Conservation (phyloP, 2,797 vertebrate genomes). For the Triplophysa bombifrons region DNA sequence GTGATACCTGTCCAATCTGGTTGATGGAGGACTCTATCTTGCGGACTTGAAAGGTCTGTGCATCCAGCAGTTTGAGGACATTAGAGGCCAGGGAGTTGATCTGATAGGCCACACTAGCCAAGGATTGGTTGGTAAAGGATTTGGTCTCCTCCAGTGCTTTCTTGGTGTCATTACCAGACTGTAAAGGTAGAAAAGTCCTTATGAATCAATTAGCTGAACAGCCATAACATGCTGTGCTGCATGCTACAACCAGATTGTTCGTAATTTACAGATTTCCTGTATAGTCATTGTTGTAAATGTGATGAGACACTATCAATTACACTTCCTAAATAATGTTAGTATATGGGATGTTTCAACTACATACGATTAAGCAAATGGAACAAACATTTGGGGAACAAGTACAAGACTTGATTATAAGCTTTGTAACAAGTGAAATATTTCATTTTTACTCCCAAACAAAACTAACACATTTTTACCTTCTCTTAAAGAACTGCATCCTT, state of each 20-base stretch:
- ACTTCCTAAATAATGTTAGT: not conserved
- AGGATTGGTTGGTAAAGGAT: constrained; percentile 84
- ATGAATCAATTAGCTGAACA: not conserved
- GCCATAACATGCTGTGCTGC: not conserved
- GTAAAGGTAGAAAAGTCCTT: not conserved
- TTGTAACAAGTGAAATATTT: not conserved
- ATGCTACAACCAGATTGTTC: not conserved
- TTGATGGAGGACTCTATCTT: constrained; percentile 80
- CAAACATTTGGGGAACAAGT: not conserved
- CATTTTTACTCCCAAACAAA: not conserved
- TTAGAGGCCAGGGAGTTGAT: constrained; percentile 80
- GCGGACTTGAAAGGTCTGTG: constrained; percentile 78
- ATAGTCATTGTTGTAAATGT: not conserved
- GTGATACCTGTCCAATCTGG: constrained; percentile 80
- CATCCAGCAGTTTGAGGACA: constrained; percentile 81
- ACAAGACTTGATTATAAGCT: not conserved
- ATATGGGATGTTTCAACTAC: not conserved
- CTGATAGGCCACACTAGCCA: constrained; percentile 90
- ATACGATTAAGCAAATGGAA: not conserved
- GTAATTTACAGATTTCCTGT: not conserved
- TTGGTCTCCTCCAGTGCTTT: constrained; percentile 88
- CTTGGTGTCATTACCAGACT: constrained; percentile 73
- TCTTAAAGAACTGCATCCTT: not conserved
- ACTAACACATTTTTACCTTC: not conserved
- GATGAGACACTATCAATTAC: not conserved